Evolutionary conservation across 2,797 vertebrate genomes (phyloP).

Genomic region (Diplodus puntazzo): DNA sequence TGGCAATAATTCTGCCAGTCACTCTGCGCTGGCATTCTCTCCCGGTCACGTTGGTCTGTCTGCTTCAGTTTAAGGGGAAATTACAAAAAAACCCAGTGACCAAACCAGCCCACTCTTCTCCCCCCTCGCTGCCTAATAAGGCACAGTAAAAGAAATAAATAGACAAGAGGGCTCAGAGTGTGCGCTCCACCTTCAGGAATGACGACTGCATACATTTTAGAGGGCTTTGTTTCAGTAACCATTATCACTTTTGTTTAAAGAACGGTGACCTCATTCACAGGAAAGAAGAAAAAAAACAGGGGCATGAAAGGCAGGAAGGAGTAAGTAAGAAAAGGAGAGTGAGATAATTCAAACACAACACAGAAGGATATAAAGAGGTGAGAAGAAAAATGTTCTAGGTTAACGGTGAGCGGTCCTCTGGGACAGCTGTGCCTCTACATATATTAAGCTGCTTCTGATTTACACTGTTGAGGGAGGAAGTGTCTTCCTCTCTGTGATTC

Average conservation of each 20-base stretch:
- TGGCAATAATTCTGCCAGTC: slow-evolving; percentile 66
- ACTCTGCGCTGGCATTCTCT: slow-evolving; percentile 43
- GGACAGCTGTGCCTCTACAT: slow-evolving; percentile 31
- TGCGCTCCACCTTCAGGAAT: slow-evolving; percentile 48
- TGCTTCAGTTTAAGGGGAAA: slow-evolving; percentile 72
- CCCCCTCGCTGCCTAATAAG: slow-evolving; percentile 82
- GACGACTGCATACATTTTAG: slow-evolving; percentile 57
- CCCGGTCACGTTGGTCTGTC: slow-evolving; percentile 54
- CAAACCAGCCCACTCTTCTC: slow-evolving; percentile 33
- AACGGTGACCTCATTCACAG: slow-evolving; percentile 56
- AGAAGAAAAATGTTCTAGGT: slow-evolving; percentile 13
- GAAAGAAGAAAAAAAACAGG: background rate
- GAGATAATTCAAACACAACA: slow-evolving; percentile 25
- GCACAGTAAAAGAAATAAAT: slow-evolving; percentile 67
- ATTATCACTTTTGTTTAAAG: slow-evolving; percentile 56
- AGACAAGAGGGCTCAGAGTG: slow-evolving; percentile 18
- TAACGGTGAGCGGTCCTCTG: background rate
- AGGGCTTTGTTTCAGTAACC: slow-evolving; percentile 49
- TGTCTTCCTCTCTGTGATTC: background rate
- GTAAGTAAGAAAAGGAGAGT: background rate
- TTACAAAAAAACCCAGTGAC: slow-evolving; percentile 41
- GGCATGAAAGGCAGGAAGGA: slow-evolving; percentile 27
- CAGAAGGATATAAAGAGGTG: background rate
- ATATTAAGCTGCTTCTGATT: slow-evolving; percentile 28
- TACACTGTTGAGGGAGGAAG: background rate